Evolutionary conservation across 2,797 vertebrate species (phyloP).

Genomic region (Brotula barbata): DNA sequence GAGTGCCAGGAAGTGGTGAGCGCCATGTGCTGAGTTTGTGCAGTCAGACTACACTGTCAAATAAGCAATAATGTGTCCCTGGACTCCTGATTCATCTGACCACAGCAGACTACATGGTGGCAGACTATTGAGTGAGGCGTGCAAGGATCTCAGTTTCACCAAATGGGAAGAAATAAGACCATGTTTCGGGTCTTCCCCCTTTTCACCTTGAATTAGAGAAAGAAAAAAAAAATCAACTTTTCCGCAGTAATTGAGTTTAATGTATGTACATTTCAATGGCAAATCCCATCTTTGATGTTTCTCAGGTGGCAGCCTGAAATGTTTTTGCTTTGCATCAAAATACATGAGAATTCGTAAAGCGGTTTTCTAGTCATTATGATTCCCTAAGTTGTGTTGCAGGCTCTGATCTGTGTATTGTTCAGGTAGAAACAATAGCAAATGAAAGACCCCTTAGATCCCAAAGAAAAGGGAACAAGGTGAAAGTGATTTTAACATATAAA

Average conservation of each 20-base stretch:
- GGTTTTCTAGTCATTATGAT: conserved; percentile 70
- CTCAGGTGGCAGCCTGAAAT: conserved; percentile 62
- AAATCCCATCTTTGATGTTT: conserved; percentile 64
- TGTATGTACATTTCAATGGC: conserved; percentile 73
- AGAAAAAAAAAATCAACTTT: conserved; percentile 22
- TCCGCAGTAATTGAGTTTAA: conserved; percentile 52
- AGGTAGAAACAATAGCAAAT: conserved; percentile 71
- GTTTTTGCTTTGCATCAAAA: conserved; percentile 51
- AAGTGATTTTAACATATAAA: conserved; percentile 82
- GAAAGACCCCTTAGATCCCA: conserved; percentile 78
- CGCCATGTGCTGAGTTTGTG: conserved; percentile 80
- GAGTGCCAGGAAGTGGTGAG: conserved; percentile 80
- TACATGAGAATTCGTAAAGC: conserved; percentile 72
- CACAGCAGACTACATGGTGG: conserved; percentile 82
- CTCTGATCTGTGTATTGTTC: conserved; percentile 77
- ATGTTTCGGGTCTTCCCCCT: conserved; percentile 38
- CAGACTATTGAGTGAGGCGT: conserved; percentile 82
- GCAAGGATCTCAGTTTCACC: conserved; percentile 69
- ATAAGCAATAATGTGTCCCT: conserved; percentile 85
- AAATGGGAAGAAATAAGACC: conserved; percentile 59
- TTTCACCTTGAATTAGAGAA: conserved; percentile 71
- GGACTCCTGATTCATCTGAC: conserved; percentile 81
- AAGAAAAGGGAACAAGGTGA: conserved; percentile 75
- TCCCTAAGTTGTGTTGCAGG: conserved; percentile 64
- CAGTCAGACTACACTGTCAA: conserved; percentile 80